Base-by-base conservation (phyloP, 2,888 invertebrate species). In the Blastobasis adustella region DNA sequence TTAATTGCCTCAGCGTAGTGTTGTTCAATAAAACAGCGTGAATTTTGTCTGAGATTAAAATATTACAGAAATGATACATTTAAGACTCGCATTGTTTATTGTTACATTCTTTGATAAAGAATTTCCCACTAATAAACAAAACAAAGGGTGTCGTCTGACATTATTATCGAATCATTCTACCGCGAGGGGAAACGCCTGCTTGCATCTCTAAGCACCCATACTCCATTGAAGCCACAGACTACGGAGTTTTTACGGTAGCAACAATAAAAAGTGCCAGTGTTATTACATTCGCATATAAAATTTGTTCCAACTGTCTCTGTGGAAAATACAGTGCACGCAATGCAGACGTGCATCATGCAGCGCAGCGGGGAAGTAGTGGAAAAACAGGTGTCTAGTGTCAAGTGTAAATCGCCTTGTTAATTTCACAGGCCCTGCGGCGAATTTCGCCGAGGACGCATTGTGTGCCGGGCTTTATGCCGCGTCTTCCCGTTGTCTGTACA, bases 331-430 rank as follows among this genome's bases (percentile, higher is more conserved):
- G 68, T 67, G 60, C 62, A 63, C 63, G 57, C 56, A 62, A 69
- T 70, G 66, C 69, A 65, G 63, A 67, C 71, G 62, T 61, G 61
- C 62, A 65, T 65, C 60, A 65, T 63, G 67, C 37, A 69, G 72
- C 61, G 62, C 63, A 66, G 70, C 69, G 52, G 73, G 72, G 81
- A 79, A 81, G 80, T 80, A 79, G 82, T 80, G 78, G 76, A 85
- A 86, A 83, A 78, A 81, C 82, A 78, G 78, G 67, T 73, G 75
- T 76, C 81, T 81, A 82, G 86, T 85, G 87, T 84, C 85, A 86
- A 89, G 89, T 84, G 85, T 87, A 89, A 88, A 89, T 89, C 88
- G 86, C 87, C 88, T 89, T 89, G 89, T 89, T 89, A 89, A 89
- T 89, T 88, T 88, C 76, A 70, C 77, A 73, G 72, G 77, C 74